Base-by-base conservation (phyloP, 53 echinoderm and acorn worm species). In the Crossaster papposus region DNA sequence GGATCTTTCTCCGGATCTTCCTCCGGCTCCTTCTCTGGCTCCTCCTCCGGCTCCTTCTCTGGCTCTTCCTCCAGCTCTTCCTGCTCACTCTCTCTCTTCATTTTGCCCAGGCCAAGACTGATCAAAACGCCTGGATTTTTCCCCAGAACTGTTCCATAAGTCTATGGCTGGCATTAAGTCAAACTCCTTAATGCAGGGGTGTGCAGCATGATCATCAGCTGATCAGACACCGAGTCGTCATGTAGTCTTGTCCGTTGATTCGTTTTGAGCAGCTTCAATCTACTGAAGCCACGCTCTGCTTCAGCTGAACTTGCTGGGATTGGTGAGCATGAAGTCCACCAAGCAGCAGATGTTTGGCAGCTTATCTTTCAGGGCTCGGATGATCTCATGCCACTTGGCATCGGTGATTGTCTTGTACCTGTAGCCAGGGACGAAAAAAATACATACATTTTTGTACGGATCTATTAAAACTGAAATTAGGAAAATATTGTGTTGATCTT, bases 221-320 rank as follows among this genome's bases (percentile, higher is more conserved):
- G 36, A 17, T 78, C 82, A 30, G 88, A 88, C 36, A 92, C 58
- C 15, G 75, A 64, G 28, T 55, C 76, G 17, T 81, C 82, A 0
- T 53, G n/a, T 20, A 93, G 35, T 10, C 79, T n/a, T 35, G 81
- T 83, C 8, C 92, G 9, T 29, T 71, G 78, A 8, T 62, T 73
- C 14, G 65, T 81, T 63, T 92, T 92, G 24, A 82, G 54, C 29
- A 74, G 31, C 24, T 92, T 92, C 64, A 88, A 32, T 2, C 63
- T 54, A 64, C 89, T 92, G 79, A 92, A 92, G 20, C 89, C 89
- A 55, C 88, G 81, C 51, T 92, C 92, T 26, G 88, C 88, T 51
- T 88, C 92, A 2, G 80, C 92, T 31, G 92, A 92, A 44, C 81
- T 88, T 28, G 88, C 87, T 54, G 87, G 88, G 12, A 80, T 38